Percentiles rank a stretch among this genome's conserved stretches.
Evolutionary conservation across 2,113 vertebrate species (phyloP).

Genomic region (Etheostoma spectabile): DNA sequence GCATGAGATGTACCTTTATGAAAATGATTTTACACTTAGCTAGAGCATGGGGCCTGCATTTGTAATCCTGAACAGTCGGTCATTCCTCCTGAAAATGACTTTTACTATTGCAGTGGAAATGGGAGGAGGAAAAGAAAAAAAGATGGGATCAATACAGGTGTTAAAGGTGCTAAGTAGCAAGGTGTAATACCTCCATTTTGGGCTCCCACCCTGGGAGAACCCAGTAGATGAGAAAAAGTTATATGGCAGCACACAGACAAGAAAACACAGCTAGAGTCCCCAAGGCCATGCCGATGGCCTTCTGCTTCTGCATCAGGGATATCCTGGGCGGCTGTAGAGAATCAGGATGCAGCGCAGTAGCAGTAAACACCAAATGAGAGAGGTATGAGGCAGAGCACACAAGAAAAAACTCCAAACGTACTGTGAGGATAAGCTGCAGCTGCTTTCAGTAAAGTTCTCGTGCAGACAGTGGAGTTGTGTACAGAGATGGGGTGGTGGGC

Average conservation of each 20-base stretch:
- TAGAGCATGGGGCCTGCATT: background rate
- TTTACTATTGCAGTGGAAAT: constrained; percentile 58
- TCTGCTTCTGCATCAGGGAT: constrained; percentile 66
- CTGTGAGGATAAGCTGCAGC: constrained; percentile 75
- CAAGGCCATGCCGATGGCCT: constrained; percentile 81
- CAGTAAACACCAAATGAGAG: constrained; percentile 80
- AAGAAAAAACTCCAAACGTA: constrained; percentile 83
- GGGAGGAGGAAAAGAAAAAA: constrained; percentile 79
- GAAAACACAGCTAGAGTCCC: constrained; percentile 85
- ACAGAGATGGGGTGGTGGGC: constrained; percentile 46
- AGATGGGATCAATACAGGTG: constrained; percentile 86
- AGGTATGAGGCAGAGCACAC: constrained; percentile 82
- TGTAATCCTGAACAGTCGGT: rapidly evolving
- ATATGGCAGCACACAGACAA: constrained; percentile 85
- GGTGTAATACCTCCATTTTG: constrained; percentile 78
- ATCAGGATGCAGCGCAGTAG: constrained; percentile 76
- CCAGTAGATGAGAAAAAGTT: constrained; percentile 84
- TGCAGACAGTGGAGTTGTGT: constrained; percentile 66
- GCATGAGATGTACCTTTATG: background rate
- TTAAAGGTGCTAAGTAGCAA: constrained; percentile 84
- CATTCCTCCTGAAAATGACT: constrained; percentile 50
- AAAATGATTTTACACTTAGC: background rate
- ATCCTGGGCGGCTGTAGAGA: constrained; percentile 72
- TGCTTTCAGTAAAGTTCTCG: constrained; percentile 79
- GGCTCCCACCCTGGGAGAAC: constrained; percentile 75